Percentiles rank a stretch among this genome's conserved stretches.
Evolutionary conservation across 2,797 vertebrate genomes (phyloP).

Genomic region (Pseudocheirus occidentalis): DNA sequence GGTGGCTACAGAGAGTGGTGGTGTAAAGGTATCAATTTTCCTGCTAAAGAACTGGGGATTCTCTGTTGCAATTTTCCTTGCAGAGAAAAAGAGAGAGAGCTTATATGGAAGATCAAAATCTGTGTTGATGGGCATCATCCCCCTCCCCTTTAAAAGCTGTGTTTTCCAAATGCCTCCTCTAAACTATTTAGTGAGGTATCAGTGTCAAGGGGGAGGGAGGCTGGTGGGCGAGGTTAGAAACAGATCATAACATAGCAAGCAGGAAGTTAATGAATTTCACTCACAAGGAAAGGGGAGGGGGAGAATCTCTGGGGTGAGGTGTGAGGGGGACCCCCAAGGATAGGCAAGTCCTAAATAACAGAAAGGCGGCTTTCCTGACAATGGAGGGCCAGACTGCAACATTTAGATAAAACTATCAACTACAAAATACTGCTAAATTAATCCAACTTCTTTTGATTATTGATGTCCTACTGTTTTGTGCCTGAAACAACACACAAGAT

Average conservation of each 20-base stretch:
- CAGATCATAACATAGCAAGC: neutral
- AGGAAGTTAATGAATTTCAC: neutral
- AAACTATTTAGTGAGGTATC: neutral
- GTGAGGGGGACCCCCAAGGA: constrained; percentile 49
- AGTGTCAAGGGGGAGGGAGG: neutral
- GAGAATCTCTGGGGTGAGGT: constrained; percentile 50
- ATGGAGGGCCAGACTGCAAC: constrained; percentile 75
- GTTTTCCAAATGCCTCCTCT: constrained; percentile 37
- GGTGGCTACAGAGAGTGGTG: neutral
- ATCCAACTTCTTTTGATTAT: constrained; percentile 89
- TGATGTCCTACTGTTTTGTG: constrained; percentile 89
- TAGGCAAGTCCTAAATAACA: constrained; percentile 48
- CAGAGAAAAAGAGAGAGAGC: neutral
- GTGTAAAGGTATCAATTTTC: constrained; percentile 33
- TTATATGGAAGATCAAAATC: constrained; percentile 19
- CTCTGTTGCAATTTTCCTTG: neutral
- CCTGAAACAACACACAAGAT: constrained; percentile 87
- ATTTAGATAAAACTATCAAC: constrained; percentile 87
- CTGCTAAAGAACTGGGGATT: neutral
- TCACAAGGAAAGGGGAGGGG: constrained; percentile 24
- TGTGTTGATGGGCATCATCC: accelerated
- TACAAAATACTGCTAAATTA: constrained; percentile 86
- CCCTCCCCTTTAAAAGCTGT: constrained; percentile 40
- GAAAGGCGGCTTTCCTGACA: constrained; percentile 59
- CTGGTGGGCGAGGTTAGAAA: neutral